These are phyloP conservation scores for Cosmopolites sordidus DNA, from an alignment of 2,888 invertebrate genomes.

Conservation along the genomic window DNA sequence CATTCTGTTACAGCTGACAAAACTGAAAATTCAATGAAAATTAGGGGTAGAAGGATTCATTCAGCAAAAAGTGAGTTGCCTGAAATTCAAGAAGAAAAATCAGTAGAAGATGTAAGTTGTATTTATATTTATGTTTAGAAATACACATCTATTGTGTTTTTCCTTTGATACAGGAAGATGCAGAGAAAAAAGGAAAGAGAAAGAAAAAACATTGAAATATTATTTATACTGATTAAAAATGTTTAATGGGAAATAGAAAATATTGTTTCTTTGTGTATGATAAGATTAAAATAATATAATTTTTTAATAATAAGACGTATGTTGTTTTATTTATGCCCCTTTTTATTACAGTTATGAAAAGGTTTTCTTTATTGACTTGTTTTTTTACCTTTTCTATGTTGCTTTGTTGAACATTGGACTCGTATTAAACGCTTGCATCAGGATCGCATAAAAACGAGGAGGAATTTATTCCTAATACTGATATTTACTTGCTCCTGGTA, in stretches of 20 bases:
- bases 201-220: neutral
- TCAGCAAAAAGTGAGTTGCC: slow-evolving; percentile 7
- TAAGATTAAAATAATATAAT: neutral
- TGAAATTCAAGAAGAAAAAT: slow-evolving; percentile 12
- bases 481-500: no score
- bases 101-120: neutral
- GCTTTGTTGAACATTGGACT: no score
- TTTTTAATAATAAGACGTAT: neutral
- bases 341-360: no score
- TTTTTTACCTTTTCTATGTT: no score
- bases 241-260: neutral
- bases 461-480: no score
- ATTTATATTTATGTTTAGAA: neutral
- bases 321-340: neutral
- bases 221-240: neutral
- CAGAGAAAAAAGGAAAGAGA: neutral
- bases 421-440: no score
- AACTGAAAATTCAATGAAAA: slow-evolving; percentile 3
- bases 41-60: slow-evolving; percentile 3
- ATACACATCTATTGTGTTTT: neutral
- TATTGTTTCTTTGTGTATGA: neutral
- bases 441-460: no score
- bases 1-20: slow-evolving; percentile 5
- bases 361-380: no score
- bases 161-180: neutral